These are phyloP conservation scores for Cephus cinctus DNA, from an alignment of 1,140 invertebrate species.

Conservation along the genomic window DNA sequence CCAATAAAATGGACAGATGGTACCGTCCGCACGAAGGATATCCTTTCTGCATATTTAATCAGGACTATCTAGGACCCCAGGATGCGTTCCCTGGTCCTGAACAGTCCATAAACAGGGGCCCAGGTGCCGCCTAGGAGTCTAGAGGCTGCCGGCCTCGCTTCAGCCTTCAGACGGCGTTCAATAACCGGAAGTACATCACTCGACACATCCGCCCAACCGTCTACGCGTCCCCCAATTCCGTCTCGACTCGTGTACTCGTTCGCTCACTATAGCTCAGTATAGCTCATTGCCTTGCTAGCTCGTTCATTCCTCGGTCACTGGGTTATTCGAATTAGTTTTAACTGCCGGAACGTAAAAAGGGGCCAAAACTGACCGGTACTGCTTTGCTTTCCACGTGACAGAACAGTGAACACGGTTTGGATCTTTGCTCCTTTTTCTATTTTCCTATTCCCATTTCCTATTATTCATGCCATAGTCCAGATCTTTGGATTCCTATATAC, in stretches of 20 bases:
- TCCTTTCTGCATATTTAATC: no score
- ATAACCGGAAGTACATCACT: slow-evolving; percentile 51
- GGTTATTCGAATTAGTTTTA: neutral
- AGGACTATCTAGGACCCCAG: no score
- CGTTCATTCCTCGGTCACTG: neutral
- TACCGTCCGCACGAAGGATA: no score
- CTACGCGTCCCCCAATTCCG: slow-evolving; percentile 31
- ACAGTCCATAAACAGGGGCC: slow-evolving; percentile 11
- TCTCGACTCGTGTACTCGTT: slow-evolving; percentile 31
- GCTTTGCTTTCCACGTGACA: no score
- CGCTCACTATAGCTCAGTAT: slow-evolving; percentile 19
- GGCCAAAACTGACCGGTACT: no score
- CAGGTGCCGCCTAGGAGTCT: slow-evolving; percentile 22
- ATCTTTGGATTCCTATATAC: no score
- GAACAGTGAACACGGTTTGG: neutral
- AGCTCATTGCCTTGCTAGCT: neutral
- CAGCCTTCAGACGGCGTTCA: slow-evolving; percentile 42
- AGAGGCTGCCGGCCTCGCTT: no score
- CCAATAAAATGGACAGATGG: neutral
- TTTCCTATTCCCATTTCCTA: neutral
- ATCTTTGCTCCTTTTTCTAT: neutral
- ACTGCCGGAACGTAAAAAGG: neutral
- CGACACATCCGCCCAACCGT: slow-evolving; percentile 43
- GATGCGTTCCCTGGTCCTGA: no score
- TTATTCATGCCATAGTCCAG: no score